Evolutionary conservation across 2,797 vertebrate genomes (phyloP).

Genomic region (Acipenser transmontanus): DNA sequence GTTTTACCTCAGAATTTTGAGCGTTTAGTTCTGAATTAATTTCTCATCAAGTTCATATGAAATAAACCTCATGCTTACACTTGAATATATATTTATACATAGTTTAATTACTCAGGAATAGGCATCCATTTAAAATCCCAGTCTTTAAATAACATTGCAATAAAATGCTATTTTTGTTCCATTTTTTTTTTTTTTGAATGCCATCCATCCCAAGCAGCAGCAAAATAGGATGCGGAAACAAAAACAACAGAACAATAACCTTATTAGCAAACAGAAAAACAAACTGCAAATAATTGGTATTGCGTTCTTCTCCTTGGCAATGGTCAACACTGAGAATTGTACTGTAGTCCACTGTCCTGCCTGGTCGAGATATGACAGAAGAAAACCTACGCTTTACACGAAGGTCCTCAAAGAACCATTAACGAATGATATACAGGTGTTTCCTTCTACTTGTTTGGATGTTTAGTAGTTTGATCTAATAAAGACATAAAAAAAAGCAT

Average conservation of each 20-base stretch:
- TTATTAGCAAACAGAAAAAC: conserved; percentile 15
- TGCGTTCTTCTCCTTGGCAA: conserved; percentile 44
- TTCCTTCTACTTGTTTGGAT: conserved; percentile 45
- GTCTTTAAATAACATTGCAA: too few species aligned
- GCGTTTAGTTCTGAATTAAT: too few species aligned
- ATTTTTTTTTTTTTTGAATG: too few species aligned
- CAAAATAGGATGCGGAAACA: too few species aligned
- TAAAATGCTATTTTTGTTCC: too few species aligned
- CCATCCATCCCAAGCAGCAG: too few species aligned
- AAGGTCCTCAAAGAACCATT: conserved; percentile 52
- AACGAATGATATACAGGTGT: conserved; percentile 69
- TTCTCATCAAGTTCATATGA: too few species aligned
- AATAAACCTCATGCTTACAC: too few species aligned
- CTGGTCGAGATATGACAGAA: conserved; percentile 51
- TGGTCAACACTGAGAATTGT: conserved; percentile 44
- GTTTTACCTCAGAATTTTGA: too few species aligned
- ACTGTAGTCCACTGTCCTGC: conserved; percentile 41
- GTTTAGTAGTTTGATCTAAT: conserved; percentile 55
- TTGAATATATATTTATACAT: too few species aligned
- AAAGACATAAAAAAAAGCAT: conserved; percentile 64
- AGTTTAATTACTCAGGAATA: too few species aligned
- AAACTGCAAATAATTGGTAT: conserved; percentile 27
- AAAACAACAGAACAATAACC: background rate
- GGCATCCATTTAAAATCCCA: too few species aligned
- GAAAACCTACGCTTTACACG: conserved; percentile 54